Evolutionary conservation across 2,113 vertebrate species (phyloP).

Genomic region (Sminthopsis crassicaudata): DNA sequence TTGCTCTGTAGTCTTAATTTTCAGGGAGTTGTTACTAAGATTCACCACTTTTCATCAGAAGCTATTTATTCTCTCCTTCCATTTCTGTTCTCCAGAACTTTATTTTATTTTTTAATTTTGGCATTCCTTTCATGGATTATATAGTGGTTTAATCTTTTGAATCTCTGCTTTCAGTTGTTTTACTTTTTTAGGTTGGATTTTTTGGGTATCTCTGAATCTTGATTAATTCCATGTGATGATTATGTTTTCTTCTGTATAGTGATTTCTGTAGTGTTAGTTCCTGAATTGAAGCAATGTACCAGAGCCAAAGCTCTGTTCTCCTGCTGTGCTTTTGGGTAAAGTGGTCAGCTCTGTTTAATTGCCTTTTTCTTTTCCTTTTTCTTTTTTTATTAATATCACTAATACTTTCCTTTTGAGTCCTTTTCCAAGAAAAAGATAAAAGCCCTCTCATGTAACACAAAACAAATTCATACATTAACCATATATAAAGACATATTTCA

Average conservation of each 20-base stretch:
- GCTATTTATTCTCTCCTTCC: too few species aligned
- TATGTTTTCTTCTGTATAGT: neutral
- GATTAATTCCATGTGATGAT: neutral
- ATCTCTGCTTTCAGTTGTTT: neutral
- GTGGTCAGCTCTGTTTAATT: neutral
- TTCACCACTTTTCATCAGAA: too few species aligned
- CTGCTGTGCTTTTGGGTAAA: neutral
- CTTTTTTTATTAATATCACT: too few species aligned
- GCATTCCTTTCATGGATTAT: neutral
- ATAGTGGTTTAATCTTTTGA: neutral
- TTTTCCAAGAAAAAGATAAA: neutral
- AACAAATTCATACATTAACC: too few species aligned
- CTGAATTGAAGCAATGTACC: neutral
- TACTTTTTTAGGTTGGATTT: neutral
- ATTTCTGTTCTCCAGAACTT: too few species aligned
- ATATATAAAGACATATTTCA: too few species aligned
- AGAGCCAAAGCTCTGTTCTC: neutral
- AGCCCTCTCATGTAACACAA: neutral
- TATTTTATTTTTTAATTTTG: neutral
- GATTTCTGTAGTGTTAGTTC: neutral
- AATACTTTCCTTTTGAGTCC: too few species aligned
- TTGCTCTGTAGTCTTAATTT: neutral
- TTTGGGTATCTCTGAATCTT: neutral
- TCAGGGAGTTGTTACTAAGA: neutral
- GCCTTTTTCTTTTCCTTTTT: neutral